Evolutionary conservation across 2,888 invertebrate genomes (phyloP), one percentile per base, ranked within the genome.

Genomic region (Flabesymbios commensalis): DNA sequence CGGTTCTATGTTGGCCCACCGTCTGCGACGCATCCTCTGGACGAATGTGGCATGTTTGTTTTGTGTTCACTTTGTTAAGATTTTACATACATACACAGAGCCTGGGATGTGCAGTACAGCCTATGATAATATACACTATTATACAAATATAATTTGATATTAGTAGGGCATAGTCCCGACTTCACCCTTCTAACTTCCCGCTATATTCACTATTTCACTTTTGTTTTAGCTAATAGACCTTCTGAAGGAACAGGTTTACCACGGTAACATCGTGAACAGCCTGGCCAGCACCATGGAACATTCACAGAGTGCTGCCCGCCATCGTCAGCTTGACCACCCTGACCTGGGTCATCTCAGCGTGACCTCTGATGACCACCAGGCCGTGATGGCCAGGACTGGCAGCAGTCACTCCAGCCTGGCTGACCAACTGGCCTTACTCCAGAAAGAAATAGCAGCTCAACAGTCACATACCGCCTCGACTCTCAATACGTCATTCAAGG

Each of bases 141-240:
- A n/a, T n/a, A n/a, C n/a, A n/a, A n/a, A n/a, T n/a, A n/a, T n/a
- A n/a, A n/a, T n/a, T n/a, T n/a, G n/a, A n/a, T n/a, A n/a, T n/a
- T n/a, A n/a, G n/a, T n/a, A n/a, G n/a, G n/a, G n/a, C n/a, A n/a
- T n/a, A n/a, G n/a, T n/a, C n/a, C n/a, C n/a, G n/a, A n/a, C n/a
- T n/a, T n/a, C n/a, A n/a, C n/a, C n/a, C n/a, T n/a, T n/a, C n/a
- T n/a, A n/a, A n/a, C n/a, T n/a, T n/a, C n/a, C n/a, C n/a, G n/a
- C n/a, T n/a, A n/a, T n/a, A n/a, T n/a, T n/a, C n/a, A n/a, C n/a
- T n/a, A n/a, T n/a, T n/a, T n/a, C n/a, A n/a, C n/a, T n/a, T n/a
- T n/a, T n/a, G n/a, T n/a, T n/a, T n/a, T 67, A 78, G 78, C 72
- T 76, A 72, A 75, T 75, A 5, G 74, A 76, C 28, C 55, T 78